Conservation (phyloP, 2,888 invertebrate genomes). For the Platypus cylindrus region DNA sequence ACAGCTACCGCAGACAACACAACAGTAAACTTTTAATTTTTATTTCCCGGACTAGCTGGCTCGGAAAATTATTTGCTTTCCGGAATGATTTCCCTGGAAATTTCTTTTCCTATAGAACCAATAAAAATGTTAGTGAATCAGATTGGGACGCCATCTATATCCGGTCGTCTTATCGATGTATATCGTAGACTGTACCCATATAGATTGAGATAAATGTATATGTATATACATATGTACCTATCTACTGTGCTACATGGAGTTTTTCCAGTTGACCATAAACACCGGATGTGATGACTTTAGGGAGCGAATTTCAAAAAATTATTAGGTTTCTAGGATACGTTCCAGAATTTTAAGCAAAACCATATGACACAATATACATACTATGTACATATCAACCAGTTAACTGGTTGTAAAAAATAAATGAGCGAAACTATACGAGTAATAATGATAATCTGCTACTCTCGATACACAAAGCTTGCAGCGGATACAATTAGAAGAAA, state of each 20-base stretch:
- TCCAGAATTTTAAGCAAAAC: constrained; percentile 1
- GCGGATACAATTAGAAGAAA: too few relatives aligned
- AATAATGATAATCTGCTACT: too few relatives aligned
- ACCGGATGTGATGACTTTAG: constrained; percentile 30
- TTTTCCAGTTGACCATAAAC: constrained; percentile 30
- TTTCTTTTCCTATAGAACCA: constrained; percentile 14
- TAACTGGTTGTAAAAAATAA: too few relatives aligned
- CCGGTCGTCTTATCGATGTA: constrained; percentile 33
- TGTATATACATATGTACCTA: too few relatives aligned
- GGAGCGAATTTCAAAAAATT: constrained; percentile 26
- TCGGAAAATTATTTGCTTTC: constrained; percentile 16
- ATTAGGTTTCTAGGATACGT: constrained; percentile 10
- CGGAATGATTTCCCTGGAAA: constrained; percentile 16
- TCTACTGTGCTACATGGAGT: too few relatives aligned
- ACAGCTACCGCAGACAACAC: too few relatives aligned
- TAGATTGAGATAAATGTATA: too few relatives aligned
- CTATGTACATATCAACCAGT: too few relatives aligned
- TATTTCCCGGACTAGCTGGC: constrained; percentile 19
- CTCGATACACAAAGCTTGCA: too few relatives aligned
- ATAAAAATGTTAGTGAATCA: constrained; percentile 28
- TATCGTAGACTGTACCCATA: too few relatives aligned
- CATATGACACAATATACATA: too few relatives aligned
- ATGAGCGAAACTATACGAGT: too few relatives aligned
- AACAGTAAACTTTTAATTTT: constrained; percentile 22
- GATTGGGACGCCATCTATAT: constrained; percentile 29